Evolutionary conservation across 1,140 invertebrate species (phyloP).

Genomic region (Lethrus apterus): DNA sequence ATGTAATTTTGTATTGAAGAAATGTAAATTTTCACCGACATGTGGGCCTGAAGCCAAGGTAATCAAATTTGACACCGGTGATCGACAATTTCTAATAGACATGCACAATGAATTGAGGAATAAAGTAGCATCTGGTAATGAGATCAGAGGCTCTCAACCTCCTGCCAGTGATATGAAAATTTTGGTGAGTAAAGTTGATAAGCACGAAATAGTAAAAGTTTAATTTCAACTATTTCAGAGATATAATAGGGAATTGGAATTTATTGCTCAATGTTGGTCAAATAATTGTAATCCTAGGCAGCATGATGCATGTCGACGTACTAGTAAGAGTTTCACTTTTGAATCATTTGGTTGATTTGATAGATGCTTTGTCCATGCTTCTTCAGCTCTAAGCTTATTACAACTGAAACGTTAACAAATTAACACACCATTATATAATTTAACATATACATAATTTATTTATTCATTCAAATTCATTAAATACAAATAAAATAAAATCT

Average conservation of each 20-base stretch:
- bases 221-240: slow-evolving; percentile 33
- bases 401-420: background rate
- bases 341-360: background rate
- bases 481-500: background rate
- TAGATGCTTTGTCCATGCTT: background rate
- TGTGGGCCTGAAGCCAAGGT: slow-evolving; percentile 32
- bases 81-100: slow-evolving; percentile 32
- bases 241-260: slow-evolving; percentile 55
- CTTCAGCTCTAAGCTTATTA: background rate
- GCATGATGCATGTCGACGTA: slow-evolving; percentile 31
- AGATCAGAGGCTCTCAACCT: slow-evolving; percentile 44
- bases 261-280: slow-evolving; percentile 53
- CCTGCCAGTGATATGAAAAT: slow-evolving; percentile 47
- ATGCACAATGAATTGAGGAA: slow-evolving; percentile 46
- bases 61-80: slow-evolving; percentile 23
- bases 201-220: background rate
- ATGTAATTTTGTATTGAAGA: slow-evolving; percentile 21
- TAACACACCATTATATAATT: background rate
- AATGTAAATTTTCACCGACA: slow-evolving; percentile 26
- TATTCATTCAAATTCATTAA: background rate
- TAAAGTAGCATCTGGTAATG: slow-evolving; percentile 43
- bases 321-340: slow-evolving; percentile 21
- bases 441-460: background rate
- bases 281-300: slow-evolving; percentile 37
- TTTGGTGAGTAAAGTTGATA: slow-evolving; percentile 40